phyloP scores from a whole-genome alignment of 2,888 invertebrate species.

The Allacma fusca region DNA sequence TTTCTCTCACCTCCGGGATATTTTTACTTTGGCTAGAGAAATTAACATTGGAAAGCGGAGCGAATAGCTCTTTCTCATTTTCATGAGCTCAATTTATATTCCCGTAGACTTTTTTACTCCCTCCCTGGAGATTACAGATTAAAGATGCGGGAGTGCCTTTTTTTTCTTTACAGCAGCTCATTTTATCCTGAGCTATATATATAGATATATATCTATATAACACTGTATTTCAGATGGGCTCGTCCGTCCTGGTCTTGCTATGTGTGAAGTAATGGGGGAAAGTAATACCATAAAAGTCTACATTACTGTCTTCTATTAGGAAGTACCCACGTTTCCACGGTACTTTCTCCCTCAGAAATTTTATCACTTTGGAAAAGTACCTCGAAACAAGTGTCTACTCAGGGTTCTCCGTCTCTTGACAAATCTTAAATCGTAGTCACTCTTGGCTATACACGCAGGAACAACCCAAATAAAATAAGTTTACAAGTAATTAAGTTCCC shows the following conservation, averaged over 20 bases:
- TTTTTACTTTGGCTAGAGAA: not conserved
- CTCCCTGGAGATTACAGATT: not conserved
- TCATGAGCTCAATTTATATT: conserved; percentile 4
- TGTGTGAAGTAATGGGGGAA: conserved; percentile 9
- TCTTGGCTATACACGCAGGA: too few relatives aligned
- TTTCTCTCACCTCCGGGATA: not conserved
- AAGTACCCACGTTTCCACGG: not conserved
- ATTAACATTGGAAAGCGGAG: not conserved
- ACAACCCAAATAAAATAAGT: too few relatives aligned
- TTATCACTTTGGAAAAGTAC: too few relatives aligned
- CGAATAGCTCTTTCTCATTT: not conserved
- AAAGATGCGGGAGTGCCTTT: not conserved
- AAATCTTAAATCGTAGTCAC: too few relatives aligned
- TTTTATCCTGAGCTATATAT: not conserved
- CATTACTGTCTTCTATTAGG: not conserved
- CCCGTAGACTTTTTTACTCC: not conserved
- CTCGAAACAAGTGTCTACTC: too few relatives aligned
- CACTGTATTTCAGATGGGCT: not conserved
- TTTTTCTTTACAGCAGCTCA: not conserved
- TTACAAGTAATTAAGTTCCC: too few relatives aligned
- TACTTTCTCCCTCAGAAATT: not conserved
- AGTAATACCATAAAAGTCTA: conserved; percentile 12
- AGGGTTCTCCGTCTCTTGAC: too few relatives aligned
- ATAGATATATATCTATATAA: too few relatives aligned
- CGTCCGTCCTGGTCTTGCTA: not conserved